Base-by-base conservation (phyloP, 2,888 invertebrate genomes). In the Petrophora chlorosata region DNA sequence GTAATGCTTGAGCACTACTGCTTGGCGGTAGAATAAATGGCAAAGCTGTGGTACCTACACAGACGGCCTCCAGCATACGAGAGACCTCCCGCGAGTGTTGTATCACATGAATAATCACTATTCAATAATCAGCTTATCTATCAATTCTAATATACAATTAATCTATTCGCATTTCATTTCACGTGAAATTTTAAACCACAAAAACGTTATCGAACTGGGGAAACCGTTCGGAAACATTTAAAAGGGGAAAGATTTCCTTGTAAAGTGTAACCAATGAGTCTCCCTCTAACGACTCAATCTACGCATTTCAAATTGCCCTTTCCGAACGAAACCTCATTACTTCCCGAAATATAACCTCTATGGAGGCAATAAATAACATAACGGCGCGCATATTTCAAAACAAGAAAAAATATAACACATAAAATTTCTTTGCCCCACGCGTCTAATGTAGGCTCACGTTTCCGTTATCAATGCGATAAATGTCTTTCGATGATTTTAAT, bases 361-460 rank as follows among this genome's bases (percentile, higher is more conserved):
- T 85, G 88, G 88, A 81, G 78, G 77, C 84, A 79, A 88, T 90
- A 90, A 90, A 90, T 90, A 89, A 86, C 75, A 73, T 82, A 89
- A 89, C 85, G 85, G 86, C 79, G 85, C 79, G 85, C 89, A 89
- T 89, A 90, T 89, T 89, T 90, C 89, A 89, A 87, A 89, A 89
- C 89, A 88, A 87, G 80, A 82, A 86, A 85, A 85, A 79, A 83
- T 81, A 85, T 50, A 50, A 84, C 81, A 88, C 86, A 87, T 86
- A 88, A 89, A 89, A 73, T 73, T 85, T 86, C 85, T 85, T 85
- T 80, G 76, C 80, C 81, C 85, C 82, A 78, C 82, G 85, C 82
- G 74, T 84, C 84, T 89, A 88, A 85, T 86, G 82, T 74, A 69
- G 63, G 66, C 47, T 70, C 42, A 59, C 56, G 79, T 80, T 77